Evolutionary conservation across 2,797 vertebrate genomes (phyloP), one percentile per base, ranked within the genome.

Genomic region (Phrynocephalus vlangalii): DNA sequence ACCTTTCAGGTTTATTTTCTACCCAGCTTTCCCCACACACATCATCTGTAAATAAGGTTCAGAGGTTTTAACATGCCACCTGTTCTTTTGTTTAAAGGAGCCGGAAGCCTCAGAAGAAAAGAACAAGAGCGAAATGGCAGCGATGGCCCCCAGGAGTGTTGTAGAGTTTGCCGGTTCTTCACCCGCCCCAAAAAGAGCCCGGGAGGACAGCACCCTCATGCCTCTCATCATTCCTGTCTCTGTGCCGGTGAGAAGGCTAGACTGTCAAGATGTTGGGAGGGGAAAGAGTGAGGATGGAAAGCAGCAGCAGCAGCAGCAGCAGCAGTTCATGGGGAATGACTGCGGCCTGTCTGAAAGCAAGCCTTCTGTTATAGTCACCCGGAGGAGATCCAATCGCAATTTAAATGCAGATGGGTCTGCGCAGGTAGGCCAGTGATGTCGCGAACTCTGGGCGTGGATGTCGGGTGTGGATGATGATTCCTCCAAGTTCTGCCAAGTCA

Each of bases 211-310:
- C 6, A 97, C 96, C 88, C 96, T 99, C 3, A 93, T 97, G 22
- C 99, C 99, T 2, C 97, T 99, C 60, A 98, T 99, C 92, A 99
- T 99, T 94, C 99, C 99, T 0, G 99, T 99, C 73, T 99, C 99
- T 0, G 99, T 99, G 82, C 99, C 99, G 1, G 99, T 99, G 87
- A 97, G 96, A 87, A 96, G 96, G 89, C 95, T 96, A 83, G 98
- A 98, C 6, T 94, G 96, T 5, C 93, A 96, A 0, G 97, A 96
- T 79, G 94, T 96, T 0, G 97, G 96, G 76, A 95, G 96, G 50
- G 98, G 97, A 28, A 96, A 95, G 76, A 94, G 93, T 0, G 96
- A 96, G 24, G 95, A 97, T 4, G 96, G 85, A 93, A 97, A 91
- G 89, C 84, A 94, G 60, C 60, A 63, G 60, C 60, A 63, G 18